Evolutionary conservation across 2,888 invertebrate species (phyloP).

Genomic region (Trilocha varians): DNA sequence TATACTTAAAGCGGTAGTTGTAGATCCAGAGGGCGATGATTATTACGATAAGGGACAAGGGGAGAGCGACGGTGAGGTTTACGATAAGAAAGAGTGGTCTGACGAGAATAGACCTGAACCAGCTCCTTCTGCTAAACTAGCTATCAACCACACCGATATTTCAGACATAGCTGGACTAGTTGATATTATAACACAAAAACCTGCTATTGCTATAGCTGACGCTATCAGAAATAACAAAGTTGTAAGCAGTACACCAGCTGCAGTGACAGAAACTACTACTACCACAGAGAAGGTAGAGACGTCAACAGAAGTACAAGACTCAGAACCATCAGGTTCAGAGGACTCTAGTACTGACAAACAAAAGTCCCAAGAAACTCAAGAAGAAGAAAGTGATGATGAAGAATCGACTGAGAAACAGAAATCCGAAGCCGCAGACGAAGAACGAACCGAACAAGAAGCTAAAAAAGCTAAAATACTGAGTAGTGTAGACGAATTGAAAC

Average conservation of each 20-base stretch:
- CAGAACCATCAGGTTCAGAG: constrained; percentile 1
- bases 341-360: neutral
- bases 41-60: constrained; percentile 47
- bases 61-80: constrained; percentile 45
- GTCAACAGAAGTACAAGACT: constrained; percentile 10
- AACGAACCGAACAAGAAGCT: constrained; percentile 43
- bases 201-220: constrained; percentile 21
- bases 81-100: constrained; percentile 58
- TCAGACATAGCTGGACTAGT: constrained; percentile 57
- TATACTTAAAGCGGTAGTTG: constrained; percentile 39
- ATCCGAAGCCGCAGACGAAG: constrained; percentile 24
- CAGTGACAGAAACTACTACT: constrained; percentile 10
- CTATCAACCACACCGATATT: constrained; percentile 28
- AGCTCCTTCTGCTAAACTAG: constrained; percentile 1
- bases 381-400: constrained; percentile 35
- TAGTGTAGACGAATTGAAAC: constrained; percentile 54
- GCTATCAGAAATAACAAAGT: constrained; percentile 11
- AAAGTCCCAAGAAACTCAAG: constrained; percentile 3
- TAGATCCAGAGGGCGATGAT: constrained; percentile 46
- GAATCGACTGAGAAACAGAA: constrained; percentile 31
- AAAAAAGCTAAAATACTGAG: constrained; percentile 49
- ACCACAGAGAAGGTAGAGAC: constrained; percentile 9
- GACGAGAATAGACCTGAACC: constrained; percentile 33
- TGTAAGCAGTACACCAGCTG: constrained; percentile 4
- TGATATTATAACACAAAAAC: constrained; percentile 36